Evolutionary conservation across 2,797 vertebrate species (phyloP), one percentile per base, ranked within the genome.

Genomic region (Balearica regulorum): DNA sequence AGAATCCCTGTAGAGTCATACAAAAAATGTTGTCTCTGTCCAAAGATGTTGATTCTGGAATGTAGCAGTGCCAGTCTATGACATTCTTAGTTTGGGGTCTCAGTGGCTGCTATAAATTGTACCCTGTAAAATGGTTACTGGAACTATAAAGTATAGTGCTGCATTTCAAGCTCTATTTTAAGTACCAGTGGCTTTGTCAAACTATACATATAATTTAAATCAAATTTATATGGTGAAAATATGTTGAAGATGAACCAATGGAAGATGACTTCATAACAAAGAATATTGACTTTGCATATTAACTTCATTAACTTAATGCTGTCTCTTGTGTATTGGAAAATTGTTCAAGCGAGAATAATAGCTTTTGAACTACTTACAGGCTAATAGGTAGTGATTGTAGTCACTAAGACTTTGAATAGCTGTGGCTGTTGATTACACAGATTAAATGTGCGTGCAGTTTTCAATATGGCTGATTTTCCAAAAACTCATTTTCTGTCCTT

Each of bases 261-360:
- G 57, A 65, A 53, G 55, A 90, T 1, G 8, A 83, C 75, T 94
- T 93, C 16, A 18, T 71, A 87, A 92, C 70, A 93, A 94, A 89
- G 86, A 55, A 84, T 93, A 93, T 80, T 95, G 93, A 89, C 93
- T 94, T 93, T 73, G 81, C 75, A 69, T 94, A 89, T 93, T 92
- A 94, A 94, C 86, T 95, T 95, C 76, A 86, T 96, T 91, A 95
- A 89, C 71, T 95, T 92, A 94, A 94, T 60, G 92, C 84, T 92
- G 64, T 92, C 86, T 92, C 81, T 55, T 93, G 92, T 88, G 82
- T 87, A 94, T 55, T 88, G 92, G 76, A 92, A 93, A 96, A 89
- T 89, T 94, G 91, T 94, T 97, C 90, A 95, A 96, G 87, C 95
- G 94, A 95, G 75, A 96, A 95, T 91, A 96, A 94, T 93, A 96